These are phyloP conservation scores for Scolopax rusticola DNA, from an alignment of 2,797 vertebrate species.

Conservation along the genomic window DNA sequence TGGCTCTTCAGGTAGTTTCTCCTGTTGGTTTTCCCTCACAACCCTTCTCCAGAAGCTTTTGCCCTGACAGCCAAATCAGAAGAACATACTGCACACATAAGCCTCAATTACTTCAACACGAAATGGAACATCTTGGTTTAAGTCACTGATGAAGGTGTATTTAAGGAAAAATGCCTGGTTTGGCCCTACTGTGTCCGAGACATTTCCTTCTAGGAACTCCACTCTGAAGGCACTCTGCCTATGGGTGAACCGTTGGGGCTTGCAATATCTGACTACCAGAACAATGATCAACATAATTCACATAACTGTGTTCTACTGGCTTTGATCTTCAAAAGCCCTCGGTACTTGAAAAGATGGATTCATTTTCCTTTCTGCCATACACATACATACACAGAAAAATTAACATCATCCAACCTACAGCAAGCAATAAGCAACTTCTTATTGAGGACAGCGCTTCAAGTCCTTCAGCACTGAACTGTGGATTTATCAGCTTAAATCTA, in stretches of 20 bases:
- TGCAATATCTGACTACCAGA: constrained; percentile 3
- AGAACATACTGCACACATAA: neutral
- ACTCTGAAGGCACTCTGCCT: neutral
- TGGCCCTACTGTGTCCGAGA: neutral
- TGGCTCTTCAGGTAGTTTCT: neutral
- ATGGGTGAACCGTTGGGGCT: neutral
- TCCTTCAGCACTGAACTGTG: neutral
- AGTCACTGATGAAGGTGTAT: neutral
- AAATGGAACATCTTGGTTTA: neutral
- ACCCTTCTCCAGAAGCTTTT: neutral
- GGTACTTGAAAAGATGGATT: neutral
- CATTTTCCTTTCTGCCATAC: constrained; percentile 11
- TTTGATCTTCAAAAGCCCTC: constrained; percentile 10
- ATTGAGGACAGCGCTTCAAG: neutral
- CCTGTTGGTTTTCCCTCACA: neutral
- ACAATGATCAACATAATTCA: neutral
- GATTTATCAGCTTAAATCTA: neutral
- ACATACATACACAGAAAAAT: neutral
- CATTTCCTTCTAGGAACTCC: neutral
- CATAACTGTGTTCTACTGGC: neutral
- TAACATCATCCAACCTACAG: neutral
- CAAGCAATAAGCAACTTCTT: neutral
- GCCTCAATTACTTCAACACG: neutral
- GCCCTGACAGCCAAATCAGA: neutral
- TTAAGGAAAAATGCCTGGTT: neutral